These are phyloP conservation scores for Muschampia plurimacula DNA, from an alignment of 2,888 invertebrate species.

Conservation along the genomic window DNA sequence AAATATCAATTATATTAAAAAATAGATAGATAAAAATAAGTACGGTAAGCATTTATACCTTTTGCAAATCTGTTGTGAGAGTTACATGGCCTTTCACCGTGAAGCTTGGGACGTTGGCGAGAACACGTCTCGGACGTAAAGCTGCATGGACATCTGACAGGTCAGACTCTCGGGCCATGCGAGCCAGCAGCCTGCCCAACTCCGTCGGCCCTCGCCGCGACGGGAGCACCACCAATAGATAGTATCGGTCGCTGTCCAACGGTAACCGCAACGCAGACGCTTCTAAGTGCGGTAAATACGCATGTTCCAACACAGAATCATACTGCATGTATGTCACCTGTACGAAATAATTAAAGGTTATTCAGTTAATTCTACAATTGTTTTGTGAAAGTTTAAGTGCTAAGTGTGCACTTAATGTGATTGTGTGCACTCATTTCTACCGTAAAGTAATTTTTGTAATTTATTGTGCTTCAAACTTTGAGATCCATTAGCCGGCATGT, in stretches of 20 bases:
- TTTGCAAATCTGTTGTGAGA: constrained; percentile 92
- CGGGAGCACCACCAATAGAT: constrained; percentile 90
- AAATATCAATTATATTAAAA: too few species aligned
- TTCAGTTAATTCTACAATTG: background rate
- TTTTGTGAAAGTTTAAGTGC: background rate
- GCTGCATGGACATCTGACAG: constrained; percentile 89
- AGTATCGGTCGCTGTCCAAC: constrained; percentile 92
- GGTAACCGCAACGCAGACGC: constrained; percentile 91
- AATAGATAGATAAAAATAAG: too few species aligned
- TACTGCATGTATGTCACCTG: constrained; percentile 90
- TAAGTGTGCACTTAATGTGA: too few species aligned
- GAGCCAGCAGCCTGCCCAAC: constrained; percentile 87
- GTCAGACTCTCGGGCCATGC: constrained; percentile 86
- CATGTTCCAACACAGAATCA: constrained; percentile 91
- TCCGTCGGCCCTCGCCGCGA: constrained; percentile 86
- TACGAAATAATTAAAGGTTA: constrained; percentile 15
- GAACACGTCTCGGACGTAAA: constrained; percentile 89
- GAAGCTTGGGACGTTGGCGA: constrained; percentile 92
- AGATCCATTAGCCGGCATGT: too few species aligned
- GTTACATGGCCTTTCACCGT: constrained; percentile 92
- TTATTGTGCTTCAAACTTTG: too few species aligned
- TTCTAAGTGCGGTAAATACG: constrained; percentile 89
- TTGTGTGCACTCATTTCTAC: too few species aligned
- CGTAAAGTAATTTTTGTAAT: too few species aligned
- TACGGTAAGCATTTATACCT: constrained; percentile 77